Base-by-base conservation (phyloP, 2,113 vertebrate genomes). In the Oryzias curvinotus region DNA sequence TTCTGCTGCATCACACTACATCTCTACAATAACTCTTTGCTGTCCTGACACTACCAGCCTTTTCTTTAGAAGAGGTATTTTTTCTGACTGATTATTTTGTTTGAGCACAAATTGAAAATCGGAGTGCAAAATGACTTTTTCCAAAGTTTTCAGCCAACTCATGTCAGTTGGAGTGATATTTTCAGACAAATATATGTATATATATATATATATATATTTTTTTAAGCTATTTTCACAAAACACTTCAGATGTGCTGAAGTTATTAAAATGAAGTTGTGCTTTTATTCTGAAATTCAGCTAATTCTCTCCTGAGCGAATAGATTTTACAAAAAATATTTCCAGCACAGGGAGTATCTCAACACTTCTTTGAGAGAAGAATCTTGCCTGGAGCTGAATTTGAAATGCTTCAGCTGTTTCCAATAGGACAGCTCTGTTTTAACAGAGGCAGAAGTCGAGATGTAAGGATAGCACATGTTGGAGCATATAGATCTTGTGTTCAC, bases 341-440 rank as follows among this genome's bases (percentile, higher is more conserved):
- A 68, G 71, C 79, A 81, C 51, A 41, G 14, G 65, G 64, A 28
- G 65, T 55, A 68, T 68, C 73, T 59, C 45, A 67, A 88, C 80
- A 74, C 73, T 88, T 91, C 85, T 90, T 87, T 81, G 71, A 85
- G 75, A 74, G 65, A 28, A 65, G 90, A 91, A 84, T 61, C 50
- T 80, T 90, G 89, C 88, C 89, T 88, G 68, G 21, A 89, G 91
- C 78, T 61, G 70, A 85, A 79, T 85, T 69, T 88, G 90, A 89
- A 89, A 90, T 77, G 89, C 87, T 77, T 76, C 92, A 94, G 87
- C 89, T 94, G 91, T 90, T 90, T 91, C 89, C 90, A 91, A 93
- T 92, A 87, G 73, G 81, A 59, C 69, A 67, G 73, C 70, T 80
- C 75, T 75, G 79, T 88, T 78, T 83, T 90, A 90, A 86, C 90